Evolutionary conservation across 2,888 invertebrate genomes (phyloP).

Genomic region (Athripsodes cinereus): DNA sequence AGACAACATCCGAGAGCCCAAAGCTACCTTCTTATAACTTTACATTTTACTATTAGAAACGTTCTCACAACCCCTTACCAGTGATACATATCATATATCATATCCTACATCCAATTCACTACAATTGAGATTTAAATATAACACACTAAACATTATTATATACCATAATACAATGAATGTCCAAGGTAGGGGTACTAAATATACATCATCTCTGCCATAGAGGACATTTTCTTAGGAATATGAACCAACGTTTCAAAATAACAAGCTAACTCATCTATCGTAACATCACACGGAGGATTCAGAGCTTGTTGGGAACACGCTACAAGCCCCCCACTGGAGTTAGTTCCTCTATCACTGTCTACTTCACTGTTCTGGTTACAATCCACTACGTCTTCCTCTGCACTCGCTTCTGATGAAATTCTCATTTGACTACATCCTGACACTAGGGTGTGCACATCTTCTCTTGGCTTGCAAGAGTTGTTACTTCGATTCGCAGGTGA

Average conservation of each 20-base stretch:
- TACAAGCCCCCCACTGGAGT: constrained; percentile 26
- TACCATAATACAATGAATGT: no score
- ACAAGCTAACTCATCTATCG: constrained; percentile 90
- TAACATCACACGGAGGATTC: constrained; percentile 74
- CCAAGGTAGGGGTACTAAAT: constrained; percentile 51
- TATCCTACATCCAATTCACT: no score
- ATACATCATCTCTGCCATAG: constrained; percentile 99
- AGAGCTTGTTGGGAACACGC: constrained; percentile 77
- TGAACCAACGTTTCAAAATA: constrained; percentile 94
- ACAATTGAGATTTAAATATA: no score
- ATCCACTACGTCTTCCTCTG: constrained; percentile 5
- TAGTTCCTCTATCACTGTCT: constrained; percentile 3
- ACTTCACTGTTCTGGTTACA: constrained; percentile 14
- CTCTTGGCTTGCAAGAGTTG: constrained; percentile 6
- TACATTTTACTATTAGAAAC: no score
- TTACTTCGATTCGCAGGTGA: constrained; percentile 2
- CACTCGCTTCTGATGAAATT: constrained; percentile 13
- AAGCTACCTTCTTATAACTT: no score
- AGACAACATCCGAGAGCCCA: no score
- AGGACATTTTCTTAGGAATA: constrained; percentile 96
- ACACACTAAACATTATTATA: no score
- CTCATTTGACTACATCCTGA: constrained; percentile 20
- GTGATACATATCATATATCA: no score
- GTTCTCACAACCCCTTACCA: no score
- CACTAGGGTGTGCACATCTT: constrained; percentile 21